A percentile compares a stretch with the other conserved stretches of the same genome.
Evolutionary conservation across 92 coral and sea anemone species (phyloP).

Genomic region (Siderastrea siderea): DNA sequence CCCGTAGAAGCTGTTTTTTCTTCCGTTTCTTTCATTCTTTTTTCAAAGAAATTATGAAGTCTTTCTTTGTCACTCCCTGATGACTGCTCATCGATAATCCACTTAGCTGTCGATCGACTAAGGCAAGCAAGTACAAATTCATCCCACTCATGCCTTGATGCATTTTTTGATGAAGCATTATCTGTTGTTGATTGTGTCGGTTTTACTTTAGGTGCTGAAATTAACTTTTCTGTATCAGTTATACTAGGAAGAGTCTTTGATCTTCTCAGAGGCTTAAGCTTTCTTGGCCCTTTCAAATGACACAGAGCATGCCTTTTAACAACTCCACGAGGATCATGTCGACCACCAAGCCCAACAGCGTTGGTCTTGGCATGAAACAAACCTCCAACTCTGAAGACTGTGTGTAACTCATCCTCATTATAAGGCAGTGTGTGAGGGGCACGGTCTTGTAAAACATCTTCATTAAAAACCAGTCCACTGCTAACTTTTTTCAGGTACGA

Average conservation of each 20-base stretch:
- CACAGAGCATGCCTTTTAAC: conserved; percentile 79
- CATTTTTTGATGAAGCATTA: conserved; percentile 22
- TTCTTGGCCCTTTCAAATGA: conserved; percentile 77
- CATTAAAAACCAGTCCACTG: conserved; percentile 77
- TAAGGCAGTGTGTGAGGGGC: conserved; percentile 90
- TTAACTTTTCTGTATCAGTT: conserved; percentile 22
- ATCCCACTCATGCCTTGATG: conserved; percentile 87
- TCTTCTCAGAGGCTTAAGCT: conserved; percentile 73
- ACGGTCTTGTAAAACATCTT: conserved; percentile 86
- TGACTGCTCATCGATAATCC: conserved; percentile 84
- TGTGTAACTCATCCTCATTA: conserved; percentile 65
- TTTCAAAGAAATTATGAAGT: conserved; percentile 76
- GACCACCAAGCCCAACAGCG: conserved; percentile 64
- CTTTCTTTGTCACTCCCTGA: conserved; percentile 87
- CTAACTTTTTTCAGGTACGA: conserved; percentile 80
- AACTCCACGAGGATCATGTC: conserved; percentile 83
- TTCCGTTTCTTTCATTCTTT: conserved; percentile 55
- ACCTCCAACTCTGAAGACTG: conserved; percentile 70
- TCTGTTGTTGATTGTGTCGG: conserved; percentile 42
- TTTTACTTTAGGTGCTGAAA: conserved; percentile 25
- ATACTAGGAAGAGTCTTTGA: conserved; percentile 44
- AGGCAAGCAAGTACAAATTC: conserved; percentile 89
- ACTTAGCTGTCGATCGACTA: conserved; percentile 91
- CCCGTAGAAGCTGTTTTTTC: conserved; percentile 26
- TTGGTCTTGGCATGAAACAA: conserved; percentile 57